Evolutionary conservation across 2,797 vertebrate species (phyloP).

Genomic region (Sebastes iracundus): DNA sequence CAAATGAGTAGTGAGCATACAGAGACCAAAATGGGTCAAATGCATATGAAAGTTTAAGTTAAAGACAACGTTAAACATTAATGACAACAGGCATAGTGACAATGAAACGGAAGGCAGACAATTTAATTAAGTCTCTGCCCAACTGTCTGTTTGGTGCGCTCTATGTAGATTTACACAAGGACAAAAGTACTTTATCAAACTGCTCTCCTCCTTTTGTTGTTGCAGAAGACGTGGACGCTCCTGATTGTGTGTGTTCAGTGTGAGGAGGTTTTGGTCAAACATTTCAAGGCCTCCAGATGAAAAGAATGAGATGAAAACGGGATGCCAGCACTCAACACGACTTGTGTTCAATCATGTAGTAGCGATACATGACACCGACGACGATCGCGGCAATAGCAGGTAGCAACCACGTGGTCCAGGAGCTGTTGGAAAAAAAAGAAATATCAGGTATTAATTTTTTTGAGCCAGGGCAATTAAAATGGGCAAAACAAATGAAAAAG

Average conservation of each 20-base stretch:
- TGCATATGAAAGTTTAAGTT: slow-evolving; percentile 53
- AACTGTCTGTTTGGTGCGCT: slow-evolving; percentile 33
- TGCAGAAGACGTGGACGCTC: slow-evolving; percentile 36
- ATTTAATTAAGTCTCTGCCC: slow-evolving; percentile 44
- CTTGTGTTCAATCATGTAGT: slow-evolving; percentile 87
- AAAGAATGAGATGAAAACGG: slow-evolving; percentile 42
- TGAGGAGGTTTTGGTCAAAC: slow-evolving; percentile 69
- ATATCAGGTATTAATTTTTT: not conserved
- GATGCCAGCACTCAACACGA: slow-evolving; percentile 77
- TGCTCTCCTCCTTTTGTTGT: slow-evolving; percentile 27
- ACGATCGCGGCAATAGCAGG: slow-evolving; percentile 84
- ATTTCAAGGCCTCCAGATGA: slow-evolving; percentile 78
- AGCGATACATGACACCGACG: slow-evolving; percentile 90
- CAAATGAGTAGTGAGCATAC: slow-evolving; percentile 6
- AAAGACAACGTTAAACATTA: slow-evolving; percentile 37
- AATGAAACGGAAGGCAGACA: slow-evolving; percentile 46
- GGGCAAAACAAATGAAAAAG: not conserved
- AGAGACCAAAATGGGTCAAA: slow-evolving; percentile 18
- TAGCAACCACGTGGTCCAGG: slow-evolving; percentile 91
- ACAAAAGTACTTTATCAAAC: slow-evolving; percentile 41
- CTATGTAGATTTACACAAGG: slow-evolving; percentile 19
- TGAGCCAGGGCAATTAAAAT: not conserved
- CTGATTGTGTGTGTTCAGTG: slow-evolving; percentile 33
- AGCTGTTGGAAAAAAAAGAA: slow-evolving; percentile 64
- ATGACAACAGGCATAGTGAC: slow-evolving; percentile 45